phyloP scores from a whole-genome alignment of 2,888 invertebrate genomes.

The Chorisops tibialis region DNA sequence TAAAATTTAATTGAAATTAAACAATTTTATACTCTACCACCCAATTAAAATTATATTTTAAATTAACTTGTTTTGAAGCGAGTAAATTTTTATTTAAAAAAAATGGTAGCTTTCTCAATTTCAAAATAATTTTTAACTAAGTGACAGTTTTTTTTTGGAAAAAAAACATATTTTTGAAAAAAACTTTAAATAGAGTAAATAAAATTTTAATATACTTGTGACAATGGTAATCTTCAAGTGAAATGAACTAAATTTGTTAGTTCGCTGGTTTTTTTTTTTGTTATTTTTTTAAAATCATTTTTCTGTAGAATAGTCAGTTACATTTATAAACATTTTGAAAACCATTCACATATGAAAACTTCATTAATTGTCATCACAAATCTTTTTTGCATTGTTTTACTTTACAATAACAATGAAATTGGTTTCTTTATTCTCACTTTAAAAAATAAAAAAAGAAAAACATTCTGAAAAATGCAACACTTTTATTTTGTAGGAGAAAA shows the following conservation, averaged over 20 bases:
- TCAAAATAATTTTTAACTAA: too few species aligned
- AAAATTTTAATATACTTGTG: conserved; percentile 9
- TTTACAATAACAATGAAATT: conserved; percentile 4
- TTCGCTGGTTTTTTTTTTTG: neutral
- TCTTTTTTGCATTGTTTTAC: conserved; percentile 22
- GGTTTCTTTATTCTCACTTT: neutral
- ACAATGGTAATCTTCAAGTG: conserved; percentile 33
- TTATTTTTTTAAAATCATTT: neutral
- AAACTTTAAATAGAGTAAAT: too few species aligned
- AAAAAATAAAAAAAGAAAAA: too few species aligned
- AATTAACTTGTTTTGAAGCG: too few species aligned
- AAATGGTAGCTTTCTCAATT: too few species aligned
- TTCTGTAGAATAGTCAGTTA: neutral
- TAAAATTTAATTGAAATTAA: conserved; percentile 6
- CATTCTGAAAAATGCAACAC: too few species aligned
- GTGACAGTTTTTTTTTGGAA: too few species aligned
- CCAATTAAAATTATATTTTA: conserved; percentile 12
- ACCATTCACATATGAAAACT: conserved; percentile 10
- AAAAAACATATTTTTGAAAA: too few species aligned
- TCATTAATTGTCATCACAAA: conserved; percentile 2
- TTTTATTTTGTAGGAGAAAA: too few species aligned
- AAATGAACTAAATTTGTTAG: neutral
- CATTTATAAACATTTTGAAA: neutral
- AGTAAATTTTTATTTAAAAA: too few species aligned
- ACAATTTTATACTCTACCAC: neutral